Percentiles rank a stretch among this genome's conserved stretches.
phyloP scores from a whole-genome alignment of 2,113 vertebrate genomes.

The Rhagologus leucostigma region DNA sequence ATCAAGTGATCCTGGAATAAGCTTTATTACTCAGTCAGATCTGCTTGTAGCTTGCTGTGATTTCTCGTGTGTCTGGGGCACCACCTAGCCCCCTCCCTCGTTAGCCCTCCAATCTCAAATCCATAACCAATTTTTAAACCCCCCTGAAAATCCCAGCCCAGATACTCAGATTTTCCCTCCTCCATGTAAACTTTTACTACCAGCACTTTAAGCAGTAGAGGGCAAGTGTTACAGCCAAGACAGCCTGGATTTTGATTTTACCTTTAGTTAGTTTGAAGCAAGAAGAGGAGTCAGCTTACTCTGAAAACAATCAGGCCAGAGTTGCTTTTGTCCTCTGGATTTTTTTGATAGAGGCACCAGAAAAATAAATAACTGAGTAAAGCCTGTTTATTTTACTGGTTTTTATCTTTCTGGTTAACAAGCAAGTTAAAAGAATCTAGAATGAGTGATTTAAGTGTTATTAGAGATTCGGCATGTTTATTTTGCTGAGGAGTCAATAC shows the following conservation, averaged over 20 bases:
- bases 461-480: slow-evolving; percentile 23
- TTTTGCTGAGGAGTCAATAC: slow-evolving; percentile 35
- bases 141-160: not conserved
- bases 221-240: not conserved
- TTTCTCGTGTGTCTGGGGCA: not conserved
- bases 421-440: slow-evolving; percentile 14
- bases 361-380: not conserved
- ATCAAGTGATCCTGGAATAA: not conserved
- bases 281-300: not conserved
- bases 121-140: not conserved
- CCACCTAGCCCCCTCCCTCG: fast-evolving
- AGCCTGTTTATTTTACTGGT: not conserved
- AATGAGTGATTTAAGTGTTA: not conserved
- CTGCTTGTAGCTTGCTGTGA: not conserved
- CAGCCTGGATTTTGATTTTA: not conserved
- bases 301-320: not conserved
- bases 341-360: not conserved
- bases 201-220: not conserved
- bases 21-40: not conserved
- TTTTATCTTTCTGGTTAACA: slow-evolving; percentile 29
- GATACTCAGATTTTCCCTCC: not conserved
- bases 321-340: not conserved
- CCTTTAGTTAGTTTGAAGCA: not conserved
- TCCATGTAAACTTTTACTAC: not conserved
- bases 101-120: not conserved